A percentile compares a stretch with the other conserved stretches of the same genome.
These are phyloP conservation scores for Rutpela maculata DNA, from an alignment of 2,888 invertebrate species.

Conservation along the genomic window DNA sequence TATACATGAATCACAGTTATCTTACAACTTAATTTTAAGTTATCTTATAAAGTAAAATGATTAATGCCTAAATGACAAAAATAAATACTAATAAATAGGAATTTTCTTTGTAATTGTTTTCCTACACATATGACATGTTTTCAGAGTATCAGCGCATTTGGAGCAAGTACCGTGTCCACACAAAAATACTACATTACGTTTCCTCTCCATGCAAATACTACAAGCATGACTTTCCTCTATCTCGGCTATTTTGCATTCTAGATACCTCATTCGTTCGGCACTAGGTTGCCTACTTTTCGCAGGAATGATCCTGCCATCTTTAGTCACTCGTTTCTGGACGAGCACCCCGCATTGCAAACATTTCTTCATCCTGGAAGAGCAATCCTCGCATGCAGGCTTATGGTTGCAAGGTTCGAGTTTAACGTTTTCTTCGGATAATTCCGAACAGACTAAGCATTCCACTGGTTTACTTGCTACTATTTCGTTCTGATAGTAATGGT, in stretches of 20 bases:
- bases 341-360: slow-evolving; percentile 81
- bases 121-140: slow-evolving; percentile 91
- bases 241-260: slow-evolving; percentile 88
- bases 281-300: slow-evolving; percentile 78
- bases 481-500: slow-evolving; percentile 67
- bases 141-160: slow-evolving; percentile 86
- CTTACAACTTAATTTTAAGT: slow-evolving; percentile 37
- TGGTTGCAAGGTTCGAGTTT: slow-evolving; percentile 85
- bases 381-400: slow-evolving; percentile 84
- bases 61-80: slow-evolving; percentile 27
- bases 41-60: slow-evolving; percentile 23
- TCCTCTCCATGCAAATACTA: slow-evolving; percentile 91
- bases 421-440: slow-evolving; percentile 79
- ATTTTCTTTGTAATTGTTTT: slow-evolving; percentile 86
- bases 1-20: slow-evolving; percentile 47
- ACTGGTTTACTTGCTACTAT: slow-evolving; percentile 71
- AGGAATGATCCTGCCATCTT: slow-evolving; percentile 75
- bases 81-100: slow-evolving; percentile 70
- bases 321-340: slow-evolving; percentile 77
- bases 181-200: slow-evolving; percentile 88
- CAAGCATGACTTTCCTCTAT: slow-evolving; percentile 91
- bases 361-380: slow-evolving; percentile 86
- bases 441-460: slow-evolving; percentile 85
- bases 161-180: slow-evolving; percentile 92
- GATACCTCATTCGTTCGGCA: slow-evolving; percentile 80